Conservation (phyloP, 2,113 vertebrate species). For the Catharus bicknelli region DNA sequence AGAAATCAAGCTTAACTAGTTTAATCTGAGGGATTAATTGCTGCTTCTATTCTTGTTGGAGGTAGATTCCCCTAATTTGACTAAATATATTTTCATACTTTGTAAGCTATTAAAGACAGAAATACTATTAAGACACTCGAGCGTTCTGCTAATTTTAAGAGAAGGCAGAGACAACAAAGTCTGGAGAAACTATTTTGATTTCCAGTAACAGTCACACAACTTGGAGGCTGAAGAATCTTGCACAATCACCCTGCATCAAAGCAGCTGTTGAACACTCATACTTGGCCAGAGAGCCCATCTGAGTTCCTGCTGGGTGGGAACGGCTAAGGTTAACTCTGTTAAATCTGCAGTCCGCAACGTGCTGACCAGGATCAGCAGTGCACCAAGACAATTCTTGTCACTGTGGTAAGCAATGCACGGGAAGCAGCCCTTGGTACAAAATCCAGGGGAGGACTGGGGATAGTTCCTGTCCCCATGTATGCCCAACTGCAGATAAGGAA, state of each 20-base stretch:
- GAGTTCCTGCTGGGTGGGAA: background rate
- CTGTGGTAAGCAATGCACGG: background rate
- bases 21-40: conserved; percentile 43
- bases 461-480: background rate
- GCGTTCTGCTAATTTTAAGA: background rate
- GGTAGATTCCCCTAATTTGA: background rate
- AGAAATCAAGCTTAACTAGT: conserved; percentile 44
- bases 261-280: background rate
- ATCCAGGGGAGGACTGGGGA: background rate
- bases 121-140: background rate
- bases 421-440: background rate
- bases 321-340: background rate
- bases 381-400: background rate
- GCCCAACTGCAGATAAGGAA: background rate
- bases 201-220: conserved; percentile 6
- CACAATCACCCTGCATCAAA: conserved; percentile 16
- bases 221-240: background rate
- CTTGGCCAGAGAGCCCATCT: background rate
- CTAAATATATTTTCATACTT: background rate
- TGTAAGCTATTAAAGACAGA: background rate
- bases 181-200: background rate
- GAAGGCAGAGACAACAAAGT: background rate
- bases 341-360: background rate
- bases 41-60: conserved; percentile 2
- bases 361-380: fast-evolving